phyloP scores from a whole-genome alignment of 2,888 invertebrate genomes.

The Odontomyia ornata region DNA sequence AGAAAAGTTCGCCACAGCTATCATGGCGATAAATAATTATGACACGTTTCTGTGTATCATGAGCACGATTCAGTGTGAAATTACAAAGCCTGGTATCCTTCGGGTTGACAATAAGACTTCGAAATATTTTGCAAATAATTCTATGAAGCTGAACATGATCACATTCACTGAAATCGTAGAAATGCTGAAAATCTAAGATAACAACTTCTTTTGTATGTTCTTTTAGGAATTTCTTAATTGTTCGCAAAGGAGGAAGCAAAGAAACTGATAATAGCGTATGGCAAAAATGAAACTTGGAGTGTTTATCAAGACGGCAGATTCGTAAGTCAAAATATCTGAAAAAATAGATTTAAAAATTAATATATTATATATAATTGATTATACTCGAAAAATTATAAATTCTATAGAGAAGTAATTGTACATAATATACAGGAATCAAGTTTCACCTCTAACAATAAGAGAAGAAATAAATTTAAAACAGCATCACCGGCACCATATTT shows the following conservation, averaged over 20 bases:
- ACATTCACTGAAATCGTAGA: background rate
- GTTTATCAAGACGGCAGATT: background rate
- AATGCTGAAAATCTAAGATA: slow-evolving; percentile 6
- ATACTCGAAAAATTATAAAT: too few relatives aligned
- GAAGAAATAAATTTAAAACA: too few relatives aligned
- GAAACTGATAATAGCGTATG: background rate
- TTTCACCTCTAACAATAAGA: too few relatives aligned
- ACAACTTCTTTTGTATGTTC: background rate
- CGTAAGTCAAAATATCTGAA: slow-evolving; percentile 6
- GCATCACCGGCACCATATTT: too few relatives aligned
- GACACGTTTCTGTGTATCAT: slow-evolving; percentile 62
- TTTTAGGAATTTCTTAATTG: background rate
- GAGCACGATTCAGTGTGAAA: slow-evolving; percentile 55
- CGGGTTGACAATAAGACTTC: slow-evolving; percentile 54
- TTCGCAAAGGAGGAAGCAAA: background rate
- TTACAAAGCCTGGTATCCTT: slow-evolving; percentile 55
- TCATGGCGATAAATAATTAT: slow-evolving; percentile 68
- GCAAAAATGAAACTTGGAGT: slow-evolving; percentile 1
- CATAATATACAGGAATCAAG: too few relatives aligned
- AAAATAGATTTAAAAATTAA: background rate
- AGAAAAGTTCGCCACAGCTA: slow-evolving; percentile 67
- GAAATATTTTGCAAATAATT: slow-evolving; percentile 54
- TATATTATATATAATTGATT: too few relatives aligned
- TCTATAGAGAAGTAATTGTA: too few relatives aligned
- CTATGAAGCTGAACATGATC: background rate